Evolutionary conservation across 2,888 invertebrate genomes (phyloP), one percentile per base, ranked within the genome.

Genomic region (Agonopterix heracliana): DNA sequence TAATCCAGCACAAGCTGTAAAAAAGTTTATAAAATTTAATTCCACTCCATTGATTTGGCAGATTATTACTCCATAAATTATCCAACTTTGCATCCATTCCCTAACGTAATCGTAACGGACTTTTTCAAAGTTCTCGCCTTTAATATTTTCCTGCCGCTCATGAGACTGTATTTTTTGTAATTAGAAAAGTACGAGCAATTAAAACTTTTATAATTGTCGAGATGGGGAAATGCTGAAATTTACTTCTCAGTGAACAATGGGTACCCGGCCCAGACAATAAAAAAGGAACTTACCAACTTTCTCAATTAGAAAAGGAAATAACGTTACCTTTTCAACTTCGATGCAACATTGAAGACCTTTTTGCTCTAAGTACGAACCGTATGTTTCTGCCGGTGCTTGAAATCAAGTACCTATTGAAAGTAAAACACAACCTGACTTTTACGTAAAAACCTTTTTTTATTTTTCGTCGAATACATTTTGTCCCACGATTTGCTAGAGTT

Each of bases 131-230:
- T 60, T 53, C 56, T 47, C 26, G 26, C 65, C 65, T 65, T 67
- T 70, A 68, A 74, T 74, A 74, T 74, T 78, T 74, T 17, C 50
- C 70, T 70, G 63, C 63, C 61, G 65, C 73, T 77, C 77, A 81
- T 81, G 75, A 75, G 80, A 76, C 78, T 80, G 74, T 81, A 76
- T 83, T 84, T 81, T 84, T 82, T 77, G 79, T 86, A 85, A 87
- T 87, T 85, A 84, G 78, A 75, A 85, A 87, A 87, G 86, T 84
- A 80, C 67, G 74, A 78, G 78, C 83, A 82, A 86, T 87, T 87
- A 85, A 87, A 87, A 87, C 84, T 87, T 87, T 85, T 84, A 84
- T 84, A 85, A 85, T 85, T 82, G 85, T 84, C 74, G 74, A 67
- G 78, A 83, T 81, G 81, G 77, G 65, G 72, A 72, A 52, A 76